Evolutionary conservation across 2,888 invertebrate species (phyloP).

Genomic region (Atrina japonica): DNA sequence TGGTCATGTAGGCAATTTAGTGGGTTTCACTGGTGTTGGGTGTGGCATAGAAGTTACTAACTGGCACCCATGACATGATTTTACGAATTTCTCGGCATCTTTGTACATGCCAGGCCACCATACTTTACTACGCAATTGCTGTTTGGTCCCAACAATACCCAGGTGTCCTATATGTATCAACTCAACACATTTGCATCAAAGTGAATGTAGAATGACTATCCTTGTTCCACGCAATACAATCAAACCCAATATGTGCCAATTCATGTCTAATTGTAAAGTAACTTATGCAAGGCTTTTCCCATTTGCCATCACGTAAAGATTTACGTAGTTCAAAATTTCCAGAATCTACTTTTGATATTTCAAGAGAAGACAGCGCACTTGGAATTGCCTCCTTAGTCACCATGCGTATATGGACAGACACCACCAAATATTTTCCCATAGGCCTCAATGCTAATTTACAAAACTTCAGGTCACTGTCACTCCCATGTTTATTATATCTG

Average conservation of each 20-base stretch:
- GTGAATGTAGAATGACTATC: too few species aligned
- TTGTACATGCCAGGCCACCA: constrained; percentile 46
- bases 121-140: constrained; percentile 40
- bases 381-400: constrained; percentile 17
- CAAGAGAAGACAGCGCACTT: constrained; percentile 26
- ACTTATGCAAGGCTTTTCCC: constrained; percentile 3
- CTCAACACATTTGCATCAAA: neutral
- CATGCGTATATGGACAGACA: too few species aligned
- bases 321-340: constrained; percentile 19
- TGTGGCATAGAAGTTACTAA: constrained; percentile 14
- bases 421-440: too few species aligned
- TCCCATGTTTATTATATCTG: neutral
- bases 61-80: constrained; percentile 46
- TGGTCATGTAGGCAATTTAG: constrained; percentile 43
- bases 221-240: constrained; percentile 10
- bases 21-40: constrained; percentile 45
- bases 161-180: constrained; percentile 40
- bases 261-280: constrained; percentile 23
- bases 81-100: constrained; percentile 36
- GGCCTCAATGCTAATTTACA: too few species aligned
- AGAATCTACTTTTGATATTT: constrained; percentile 30
- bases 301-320: constrained; percentile 6
- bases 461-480: constrained; percentile 21
- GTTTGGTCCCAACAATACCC: constrained; percentile 41
- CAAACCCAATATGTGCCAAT: constrained; percentile 17